Percentiles rank a stretch among this genome's conserved stretches.
Conservation (phyloP, 64 coral and sea anemone genomes). For the Porites australiensis region DNA sequence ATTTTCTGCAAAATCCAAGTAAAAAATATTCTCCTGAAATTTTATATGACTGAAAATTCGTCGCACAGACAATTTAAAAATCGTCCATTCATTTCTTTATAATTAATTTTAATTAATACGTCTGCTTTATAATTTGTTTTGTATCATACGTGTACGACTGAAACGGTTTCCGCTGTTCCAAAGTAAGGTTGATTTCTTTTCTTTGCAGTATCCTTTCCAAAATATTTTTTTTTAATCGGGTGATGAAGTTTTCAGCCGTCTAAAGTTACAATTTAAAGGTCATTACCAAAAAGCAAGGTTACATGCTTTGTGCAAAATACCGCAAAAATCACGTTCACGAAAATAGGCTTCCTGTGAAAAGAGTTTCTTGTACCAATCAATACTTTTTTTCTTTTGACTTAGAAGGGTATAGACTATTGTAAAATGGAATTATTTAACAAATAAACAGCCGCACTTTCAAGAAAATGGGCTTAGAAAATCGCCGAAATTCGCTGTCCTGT, state of each 20-base stretch:
- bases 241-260: background rate
- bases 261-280: background rate
- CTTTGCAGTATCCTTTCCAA: background rate
- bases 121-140: background rate
- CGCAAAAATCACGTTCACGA: background rate
- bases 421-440: background rate
- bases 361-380: background rate
- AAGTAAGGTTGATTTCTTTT: too few relatives aligned
- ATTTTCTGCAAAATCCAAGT: slow-evolving; percentile 13
- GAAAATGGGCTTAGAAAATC: too few relatives aligned
- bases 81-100: slow-evolving; percentile 2
- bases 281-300: background rate
- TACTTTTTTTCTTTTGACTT: background rate
- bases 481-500: too few relatives aligned
- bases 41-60: slow-evolving; percentile 14
- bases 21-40: slow-evolving; percentile 5
- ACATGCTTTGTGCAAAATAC: too few relatives aligned
- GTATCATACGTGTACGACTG: too few relatives aligned
- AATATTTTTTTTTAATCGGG: background rate
- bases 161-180: background rate
- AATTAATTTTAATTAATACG: background rate
- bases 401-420: slow-evolving; percentile 3
- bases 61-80: slow-evolving; percentile 16
- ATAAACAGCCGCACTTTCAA: too few relatives aligned
- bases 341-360: too few relatives aligned